Base-by-base conservation (phyloP, 2,113 vertebrate species). In the Neoarius graeffei region DNA sequence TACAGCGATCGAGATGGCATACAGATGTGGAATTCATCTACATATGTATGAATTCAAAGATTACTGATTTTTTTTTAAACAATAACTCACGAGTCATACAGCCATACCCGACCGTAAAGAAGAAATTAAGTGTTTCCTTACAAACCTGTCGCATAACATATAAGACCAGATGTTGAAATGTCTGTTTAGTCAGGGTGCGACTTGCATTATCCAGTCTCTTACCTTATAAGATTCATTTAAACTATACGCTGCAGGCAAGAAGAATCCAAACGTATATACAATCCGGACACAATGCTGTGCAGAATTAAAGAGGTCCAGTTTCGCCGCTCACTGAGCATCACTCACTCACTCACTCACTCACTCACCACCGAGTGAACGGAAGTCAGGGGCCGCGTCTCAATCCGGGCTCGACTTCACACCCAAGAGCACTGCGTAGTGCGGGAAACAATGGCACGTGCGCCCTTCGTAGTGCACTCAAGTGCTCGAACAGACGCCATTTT, bases 151-250 rank as follows among this genome's bases (percentile, higher is more conserved):
- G 42, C 42, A 4, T 42, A 42, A 42, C 42, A 42, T 42, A 42
- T 4, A 42, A 42, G 42, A 42, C 42, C 42, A 83, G 81, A 83
- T 62, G 27, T 60, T 48, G 5, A 13, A 81, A 14, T 4, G 2
- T 27, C 8, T 27, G 42, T 81, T 60, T 30, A n/a, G n/a, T 23
- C 74, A 77, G 81, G 17, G 57, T n/a, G 48, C 4, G 62, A 66
- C 6, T 54, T n/a, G 25, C 7, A 7, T 7, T 59, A 59, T 52
- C 15, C 8, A 52, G 10, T 5, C 6, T 76, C 95, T 89, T 91
- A 96, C 95, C 95, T 95, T 94, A 94, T 91, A 92, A 95, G 95
- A 95, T 95, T 95, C 95, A 96, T 96, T 95, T 94, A 95, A 94
- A 94, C 42, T 42, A 42, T 42, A 42, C 42, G 42, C 42, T 42